phyloP scores from a whole-genome alignment of 2,113 vertebrate species.

The Nyctibius bracteatus region DNA sequence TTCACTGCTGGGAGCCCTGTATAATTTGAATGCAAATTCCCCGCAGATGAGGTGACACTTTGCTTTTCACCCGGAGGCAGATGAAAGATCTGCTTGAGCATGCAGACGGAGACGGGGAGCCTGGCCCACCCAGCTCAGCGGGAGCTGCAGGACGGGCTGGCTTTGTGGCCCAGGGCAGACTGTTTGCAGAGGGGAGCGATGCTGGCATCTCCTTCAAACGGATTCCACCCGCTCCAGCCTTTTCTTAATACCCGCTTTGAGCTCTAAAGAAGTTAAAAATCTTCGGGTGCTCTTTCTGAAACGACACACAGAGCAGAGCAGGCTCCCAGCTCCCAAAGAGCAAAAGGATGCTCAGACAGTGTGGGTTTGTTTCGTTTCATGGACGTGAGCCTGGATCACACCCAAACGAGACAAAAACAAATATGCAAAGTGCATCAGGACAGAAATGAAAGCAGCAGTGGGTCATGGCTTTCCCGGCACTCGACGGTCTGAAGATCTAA shows the following conservation, averaged over 20 bases:
- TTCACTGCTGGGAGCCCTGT: background rate
- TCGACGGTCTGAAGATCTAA: background rate
- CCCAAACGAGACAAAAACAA: background rate
- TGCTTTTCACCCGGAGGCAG: background rate
- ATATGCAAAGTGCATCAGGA: background rate
- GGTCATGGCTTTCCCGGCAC: background rate
- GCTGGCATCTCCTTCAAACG: conserved; percentile 49
- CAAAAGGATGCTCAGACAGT: background rate
- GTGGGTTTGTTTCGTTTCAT: background rate
- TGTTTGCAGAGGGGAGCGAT: background rate
- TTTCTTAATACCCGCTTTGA: conserved; percentile 21
- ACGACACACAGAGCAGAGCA: background rate
- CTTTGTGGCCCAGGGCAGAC: background rate
- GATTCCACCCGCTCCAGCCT: conserved; percentile 5
- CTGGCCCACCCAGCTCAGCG: background rate
- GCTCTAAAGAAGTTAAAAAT: background rate
- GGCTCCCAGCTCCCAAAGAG: background rate
- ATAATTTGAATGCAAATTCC: background rate
- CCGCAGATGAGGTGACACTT: background rate
- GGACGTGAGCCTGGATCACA: background rate
- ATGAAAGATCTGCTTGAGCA: conserved; percentile 36
- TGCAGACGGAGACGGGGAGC: background rate
- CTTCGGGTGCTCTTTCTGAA: background rate
- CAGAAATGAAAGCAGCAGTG: background rate
- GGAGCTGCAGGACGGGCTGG: background rate